Evolutionary conservation across 2,888 invertebrate species (phyloP), one percentile per base, ranked within the genome.

Genomic region (Cryptus armator): DNA sequence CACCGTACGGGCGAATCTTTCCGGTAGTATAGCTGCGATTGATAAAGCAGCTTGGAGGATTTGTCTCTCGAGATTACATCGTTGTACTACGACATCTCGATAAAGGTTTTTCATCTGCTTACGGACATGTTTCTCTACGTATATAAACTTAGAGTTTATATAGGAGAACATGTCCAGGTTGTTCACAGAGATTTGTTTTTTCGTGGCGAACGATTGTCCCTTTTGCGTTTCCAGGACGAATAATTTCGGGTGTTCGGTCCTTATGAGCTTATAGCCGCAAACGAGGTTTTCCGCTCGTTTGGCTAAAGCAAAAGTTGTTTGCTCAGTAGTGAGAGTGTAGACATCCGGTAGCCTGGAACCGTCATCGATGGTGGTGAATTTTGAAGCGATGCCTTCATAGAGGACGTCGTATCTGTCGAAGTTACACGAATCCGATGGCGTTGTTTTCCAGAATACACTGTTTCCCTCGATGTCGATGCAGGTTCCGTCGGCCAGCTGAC

Each of bases 191-290:
- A 80, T 67, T 48, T 72, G 53, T 2, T 29, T 51, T 37, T 66
- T 46, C 0, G 29, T 9, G 3, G 80, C 51, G 32, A 72, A 67
- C 1, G 67, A 43, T 24, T 68, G 44, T 16, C 71, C 67, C 14
- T 67, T 43, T 0, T 48, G 12, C 0, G 62, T 77, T n/a, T 81
- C 75, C 0, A 81, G 3, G 24, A 84, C 77, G 14, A 84, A 84
- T 43, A 86, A 62, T 56, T 77, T 81, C 4, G 86, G 84, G 7
- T 86, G 83, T 81, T 86, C 84, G 0, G 86, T 87, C 29, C 59
- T 66, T 19, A 80, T 70, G 1, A 82, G 43, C 16, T 44, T 71
- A n/a, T 82, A 82, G 0, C 82, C 85, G 14, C 87, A 87, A 0
- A 86, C 19, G 0, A 37, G 46, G 2, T 62, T 7, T 0, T 68